Evolutionary conservation across 2,888 invertebrate genomes (phyloP), one percentile per base, ranked within the genome.

Genomic region (Muscina levida): DNA sequence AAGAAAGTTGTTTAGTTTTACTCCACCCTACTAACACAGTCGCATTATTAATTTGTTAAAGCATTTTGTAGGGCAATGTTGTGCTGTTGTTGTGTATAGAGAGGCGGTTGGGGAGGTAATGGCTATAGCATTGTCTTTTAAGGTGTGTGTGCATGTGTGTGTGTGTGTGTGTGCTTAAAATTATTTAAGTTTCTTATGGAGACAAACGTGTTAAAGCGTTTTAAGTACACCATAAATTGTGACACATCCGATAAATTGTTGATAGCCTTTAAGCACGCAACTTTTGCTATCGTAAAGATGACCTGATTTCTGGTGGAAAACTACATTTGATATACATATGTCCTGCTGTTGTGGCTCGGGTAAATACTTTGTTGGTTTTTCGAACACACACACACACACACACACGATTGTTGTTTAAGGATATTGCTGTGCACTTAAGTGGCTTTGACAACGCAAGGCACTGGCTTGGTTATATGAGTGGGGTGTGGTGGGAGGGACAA

Each of bases 231-330:
- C 74, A 75, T 81, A 81, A 81, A 81, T 77, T 81, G 77, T 81
- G 77, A 81, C 81, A 81, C 81, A 81, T 81, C 81, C 81, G 81
- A 77, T 81, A 81, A 81, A 77, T 81, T 77, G 68, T 81, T 77
- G 74, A 81, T 81, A 46, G 74, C 72, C 74, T 26, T 57, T 74
- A 26, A n/a, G 44, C 81, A 81, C 74, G 81, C 81, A 81, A 81
- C 65, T 57, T 56, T 46, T 72, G 46, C 44, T 66, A 2, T 37
- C 31, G 31, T n/a, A 13, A 39, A 71, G 74, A 74, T 77, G 80
- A 81, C 80, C 80, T 81, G 77, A 62, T 77, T 81, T 77, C 46
- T 46, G 13, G 17, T 39, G 4, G 31, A 31, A 31, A 31, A 31
- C 3, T 31, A 3, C 31, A 31, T 31, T 31, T 31, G n/a, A n/a